Evolutionary conservation across 2,888 invertebrate species (phyloP).

Genomic region (Nebria salina): DNA sequence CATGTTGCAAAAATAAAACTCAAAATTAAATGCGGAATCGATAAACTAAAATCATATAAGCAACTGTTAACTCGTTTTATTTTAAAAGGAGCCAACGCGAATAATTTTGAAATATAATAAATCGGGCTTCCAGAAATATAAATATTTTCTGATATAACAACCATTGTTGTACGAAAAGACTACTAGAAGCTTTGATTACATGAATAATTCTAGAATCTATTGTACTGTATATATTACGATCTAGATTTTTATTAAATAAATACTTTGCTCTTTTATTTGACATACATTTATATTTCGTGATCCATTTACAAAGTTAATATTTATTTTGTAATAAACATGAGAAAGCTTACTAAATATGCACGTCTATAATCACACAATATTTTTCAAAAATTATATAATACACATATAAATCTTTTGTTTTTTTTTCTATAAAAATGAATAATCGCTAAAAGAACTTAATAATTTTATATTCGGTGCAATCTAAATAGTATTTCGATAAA

Average conservation of each 20-base stretch:
- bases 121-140: slow-evolving; percentile 23
- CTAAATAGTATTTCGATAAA: no score
- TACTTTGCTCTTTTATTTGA: no score
- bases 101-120: slow-evolving; percentile 32
- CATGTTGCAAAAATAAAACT: slow-evolving; percentile 32
- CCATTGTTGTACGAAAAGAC: background rate
- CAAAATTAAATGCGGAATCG: slow-evolving; percentile 19
- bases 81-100: slow-evolving; percentile 31
- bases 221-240: background rate
- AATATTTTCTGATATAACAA: slow-evolving; percentile 31
- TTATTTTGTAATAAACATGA: background rate
- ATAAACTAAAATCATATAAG: slow-evolving; percentile 12
- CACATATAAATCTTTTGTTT: no score
- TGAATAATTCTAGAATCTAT: background rate
- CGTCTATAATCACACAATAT: no score
- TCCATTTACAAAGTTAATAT: background rate
- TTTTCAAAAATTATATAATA: no score
- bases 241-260: background rate
- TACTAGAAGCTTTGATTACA: no score
- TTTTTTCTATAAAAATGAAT: no score
- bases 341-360: no score
- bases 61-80: background rate
- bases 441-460: no score
- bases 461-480: no score
- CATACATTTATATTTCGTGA: background rate